Percentiles rank a stretch among this genome's conserved stretches.
Conservation (phyloP, 92 coral and sea anemone genomes). For the Virgularia gustaviana region DNA sequence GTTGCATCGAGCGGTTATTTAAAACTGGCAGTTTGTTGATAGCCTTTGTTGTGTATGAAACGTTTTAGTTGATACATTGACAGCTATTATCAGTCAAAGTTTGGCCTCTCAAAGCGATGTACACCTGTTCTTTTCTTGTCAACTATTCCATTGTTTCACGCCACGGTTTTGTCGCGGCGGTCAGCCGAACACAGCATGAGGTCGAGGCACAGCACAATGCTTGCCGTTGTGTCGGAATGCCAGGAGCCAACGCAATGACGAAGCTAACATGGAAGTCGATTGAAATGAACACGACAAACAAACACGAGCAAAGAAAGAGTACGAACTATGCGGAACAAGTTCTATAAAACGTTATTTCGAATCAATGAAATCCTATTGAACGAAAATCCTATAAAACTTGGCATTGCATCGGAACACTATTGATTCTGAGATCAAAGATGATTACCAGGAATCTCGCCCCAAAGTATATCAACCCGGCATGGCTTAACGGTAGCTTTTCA, state of each 20-base stretch:
- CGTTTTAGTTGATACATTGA: too few relatives aligned
- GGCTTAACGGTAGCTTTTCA: too few relatives aligned
- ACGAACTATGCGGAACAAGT: too few relatives aligned
- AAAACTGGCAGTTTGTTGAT: too few relatives aligned
- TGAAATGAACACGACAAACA: too few relatives aligned
- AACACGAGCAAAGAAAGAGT: too few relatives aligned
- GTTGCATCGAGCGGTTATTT: too few relatives aligned
- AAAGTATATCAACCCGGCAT: too few relatives aligned
- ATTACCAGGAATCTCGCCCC: not conserved
- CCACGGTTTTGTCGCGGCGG: constrained; percentile 24
- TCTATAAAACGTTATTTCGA: too few relatives aligned
- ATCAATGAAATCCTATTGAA: not conserved
- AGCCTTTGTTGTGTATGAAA: too few relatives aligned
- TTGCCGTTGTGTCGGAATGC: too few relatives aligned
- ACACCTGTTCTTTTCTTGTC: constrained; percentile 32
- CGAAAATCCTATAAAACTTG: not conserved
- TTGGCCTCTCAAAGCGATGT: not conserved
- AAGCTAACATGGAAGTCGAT: too few relatives aligned
- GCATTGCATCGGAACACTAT: not conserved
- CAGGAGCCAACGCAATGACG: constrained; percentile 2
- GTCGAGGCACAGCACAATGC: not conserved
- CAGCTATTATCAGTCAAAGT: not conserved
- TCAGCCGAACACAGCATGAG: constrained; percentile 2
- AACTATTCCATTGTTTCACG: constrained; percentile 25
- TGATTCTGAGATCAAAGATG: not conserved